Evolutionary conservation across 2,797 vertebrate genomes (phyloP).

Genomic region (Lagothrix lagotricha): DNA sequence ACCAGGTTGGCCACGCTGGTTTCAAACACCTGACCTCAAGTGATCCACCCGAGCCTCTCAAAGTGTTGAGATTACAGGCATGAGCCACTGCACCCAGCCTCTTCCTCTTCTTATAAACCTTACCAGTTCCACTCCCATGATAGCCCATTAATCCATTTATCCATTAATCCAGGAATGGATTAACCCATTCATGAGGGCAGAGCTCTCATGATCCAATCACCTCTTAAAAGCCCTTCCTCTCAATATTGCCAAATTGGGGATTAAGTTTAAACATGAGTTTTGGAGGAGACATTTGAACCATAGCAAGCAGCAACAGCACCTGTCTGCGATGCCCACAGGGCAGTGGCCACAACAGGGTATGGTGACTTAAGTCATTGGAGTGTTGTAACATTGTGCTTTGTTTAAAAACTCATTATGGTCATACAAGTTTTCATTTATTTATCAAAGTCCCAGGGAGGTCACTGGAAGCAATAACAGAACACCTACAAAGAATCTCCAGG

Average conservation of each 20-base stretch:
- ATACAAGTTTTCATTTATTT: background rate
- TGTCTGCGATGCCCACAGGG: background rate
- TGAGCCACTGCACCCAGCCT: background rate
- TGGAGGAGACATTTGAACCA: background rate
- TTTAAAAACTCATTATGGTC: background rate
- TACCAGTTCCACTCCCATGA: background rate
- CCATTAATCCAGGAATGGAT: background rate
- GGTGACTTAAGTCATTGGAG: background rate
- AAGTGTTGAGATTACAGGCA: background rate
- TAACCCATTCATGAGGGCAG: background rate
- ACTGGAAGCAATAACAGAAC: background rate
- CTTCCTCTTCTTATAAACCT: background rate
- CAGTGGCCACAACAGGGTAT: background rate
- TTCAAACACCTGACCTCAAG: background rate
- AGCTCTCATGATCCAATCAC: background rate
- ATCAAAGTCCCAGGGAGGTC: background rate
- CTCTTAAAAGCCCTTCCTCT: background rate
- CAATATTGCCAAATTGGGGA: background rate
- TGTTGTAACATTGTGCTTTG: background rate
- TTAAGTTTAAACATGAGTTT: background rate
- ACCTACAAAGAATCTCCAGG: background rate
- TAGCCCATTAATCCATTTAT: background rate
- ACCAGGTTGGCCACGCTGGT: background rate
- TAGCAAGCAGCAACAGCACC: background rate
- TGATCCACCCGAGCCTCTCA: background rate